These are phyloP conservation scores for Dicranocentrus wangi DNA, from an alignment of 2,888 invertebrate species.

Conservation along the genomic window DNA sequence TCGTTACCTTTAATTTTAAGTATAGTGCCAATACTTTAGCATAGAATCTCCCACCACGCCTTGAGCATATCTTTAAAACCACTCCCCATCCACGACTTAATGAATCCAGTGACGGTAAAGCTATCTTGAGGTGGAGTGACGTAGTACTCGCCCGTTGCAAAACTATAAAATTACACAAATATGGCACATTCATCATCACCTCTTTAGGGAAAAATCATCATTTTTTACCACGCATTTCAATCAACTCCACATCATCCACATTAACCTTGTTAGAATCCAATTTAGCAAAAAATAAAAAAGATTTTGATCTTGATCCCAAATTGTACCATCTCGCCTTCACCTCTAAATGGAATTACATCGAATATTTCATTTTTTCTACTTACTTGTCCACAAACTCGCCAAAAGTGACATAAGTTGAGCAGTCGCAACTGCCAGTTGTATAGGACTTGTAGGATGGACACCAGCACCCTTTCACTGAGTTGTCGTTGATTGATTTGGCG, in stretches of 20 bases:
- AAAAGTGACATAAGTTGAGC: background rate
- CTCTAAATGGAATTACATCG: too few relatives aligned
- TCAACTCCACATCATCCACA: too few relatives aligned
- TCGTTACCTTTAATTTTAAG: too few relatives aligned
- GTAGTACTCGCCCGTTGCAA: background rate
- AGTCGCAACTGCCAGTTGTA: slow-evolving; percentile 1
- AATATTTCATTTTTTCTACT: too few relatives aligned
- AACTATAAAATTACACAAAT: too few relatives aligned
- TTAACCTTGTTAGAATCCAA: too few relatives aligned
- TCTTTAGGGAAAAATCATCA: too few relatives aligned
- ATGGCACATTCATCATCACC: too few relatives aligned
- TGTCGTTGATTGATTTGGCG: slow-evolving; percentile 32
- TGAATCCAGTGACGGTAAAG: background rate
- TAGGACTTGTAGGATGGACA: slow-evolving; percentile 22
- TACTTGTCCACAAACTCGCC: slow-evolving; percentile 36
- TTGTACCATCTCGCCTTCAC: too few relatives aligned
- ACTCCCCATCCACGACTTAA: background rate
- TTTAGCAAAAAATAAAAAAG: too few relatives aligned
- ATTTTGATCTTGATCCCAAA: too few relatives aligned
- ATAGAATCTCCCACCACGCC: background rate
- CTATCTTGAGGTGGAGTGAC: background rate
- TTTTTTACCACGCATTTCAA: background rate
- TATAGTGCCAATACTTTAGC: too few relatives aligned
- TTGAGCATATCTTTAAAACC: background rate
- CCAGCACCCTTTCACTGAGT: background rate